A percentile compares a stretch with the other conserved stretches of the same genome.
Evolutionary conservation across 1,140 invertebrate genomes (phyloP).

Genomic region (Drosophila albomicans): DNA sequence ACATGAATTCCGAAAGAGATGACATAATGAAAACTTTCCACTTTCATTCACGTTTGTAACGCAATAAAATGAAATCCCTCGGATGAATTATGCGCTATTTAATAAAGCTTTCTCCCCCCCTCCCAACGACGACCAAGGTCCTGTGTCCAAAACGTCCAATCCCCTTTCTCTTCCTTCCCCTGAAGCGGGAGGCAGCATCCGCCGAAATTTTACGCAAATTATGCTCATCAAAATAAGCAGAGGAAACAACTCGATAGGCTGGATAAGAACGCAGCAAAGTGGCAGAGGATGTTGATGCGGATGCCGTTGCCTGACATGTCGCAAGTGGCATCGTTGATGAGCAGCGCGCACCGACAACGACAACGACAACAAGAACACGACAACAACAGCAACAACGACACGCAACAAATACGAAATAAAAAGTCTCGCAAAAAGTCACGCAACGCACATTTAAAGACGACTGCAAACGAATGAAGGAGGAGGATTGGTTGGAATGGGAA

Average conservation of each 20-base stretch:
- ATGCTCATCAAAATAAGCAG: slow-evolving; percentile 47
- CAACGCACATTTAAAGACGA: slow-evolving; percentile 65
- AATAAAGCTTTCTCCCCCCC: slow-evolving; percentile 55
- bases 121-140: slow-evolving; percentile 5
- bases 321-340: slow-evolving; percentile 70
- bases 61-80: slow-evolving; percentile 57
- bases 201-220: slow-evolving; percentile 51
- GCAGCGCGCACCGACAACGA: slow-evolving; percentile 23
- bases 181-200: not conserved
- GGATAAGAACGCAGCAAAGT: slow-evolving; percentile 13
- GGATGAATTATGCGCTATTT: slow-evolving; percentile 74
- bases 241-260: slow-evolving; percentile 4
- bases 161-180: too few relatives aligned
- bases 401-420: slow-evolving; percentile 40
- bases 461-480: slow-evolving; percentile 18
- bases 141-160: slow-evolving; percentile 5
- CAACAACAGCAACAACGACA: not conserved
- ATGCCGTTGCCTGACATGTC: slow-evolving; percentile 57
- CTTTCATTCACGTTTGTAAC: slow-evolving; percentile 20
- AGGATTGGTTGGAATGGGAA: not conserved
- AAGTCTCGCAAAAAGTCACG: slow-evolving; percentile 68
- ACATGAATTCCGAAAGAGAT: not conserved
- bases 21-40: slow-evolving; percentile 36
- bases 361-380: slow-evolving; percentile 3
- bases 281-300: slow-evolving; percentile 28